Evolutionary conservation across 2,113 vertebrate species (phyloP), one percentile per base, ranked within the genome.

Genomic region (Rhinichthys klamathensis): DNA sequence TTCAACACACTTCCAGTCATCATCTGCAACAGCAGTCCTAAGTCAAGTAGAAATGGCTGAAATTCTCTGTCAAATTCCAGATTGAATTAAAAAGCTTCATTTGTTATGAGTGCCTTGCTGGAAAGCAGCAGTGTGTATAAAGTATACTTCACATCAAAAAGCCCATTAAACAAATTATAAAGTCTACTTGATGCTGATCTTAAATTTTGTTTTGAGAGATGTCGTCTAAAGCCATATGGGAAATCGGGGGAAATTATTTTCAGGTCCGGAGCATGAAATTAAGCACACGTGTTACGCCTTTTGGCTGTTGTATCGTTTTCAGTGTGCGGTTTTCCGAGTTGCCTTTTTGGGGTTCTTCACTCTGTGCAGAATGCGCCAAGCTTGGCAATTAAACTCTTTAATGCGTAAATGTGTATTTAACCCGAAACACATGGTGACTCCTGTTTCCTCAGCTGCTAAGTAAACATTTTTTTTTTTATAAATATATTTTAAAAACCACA

Each of bases 191-290:
- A 90, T 56, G 90, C 90, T 90, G 87, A 91, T 89, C 90, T 93
- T 93, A 94, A 94, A 86, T 94, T 95, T 94, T 95, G 92, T 92
- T 91, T 90, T 87, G 91, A 88, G 91, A 94, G 93, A 90, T 80
- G 89, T 95, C 96, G 95, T 97, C 92, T 94, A 93, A 87, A 95
- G 95, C 96, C 95, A 92, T 94, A 91, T 93, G 93, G 95, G 96
- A 97, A 97, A 96, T 95, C 95, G 94, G 35, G n/a, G 93, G 92
- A 96, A 96, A 96, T 95, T 94, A 95, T 96, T 96, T 96, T 94
- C 95, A 96, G 94, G 94, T 96, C 92, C 92, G 72, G 89, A 92
- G 92, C 92, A 87, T 93, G 91, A 96, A 95, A 97, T 97, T 92
- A 95, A 95, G 95, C 96, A 94, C 97, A 98, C 94, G 95, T 97